Base-by-base conservation (phyloP, 1,140 invertebrate species). In the Carcinoscorpius rotundicauda region DNA sequence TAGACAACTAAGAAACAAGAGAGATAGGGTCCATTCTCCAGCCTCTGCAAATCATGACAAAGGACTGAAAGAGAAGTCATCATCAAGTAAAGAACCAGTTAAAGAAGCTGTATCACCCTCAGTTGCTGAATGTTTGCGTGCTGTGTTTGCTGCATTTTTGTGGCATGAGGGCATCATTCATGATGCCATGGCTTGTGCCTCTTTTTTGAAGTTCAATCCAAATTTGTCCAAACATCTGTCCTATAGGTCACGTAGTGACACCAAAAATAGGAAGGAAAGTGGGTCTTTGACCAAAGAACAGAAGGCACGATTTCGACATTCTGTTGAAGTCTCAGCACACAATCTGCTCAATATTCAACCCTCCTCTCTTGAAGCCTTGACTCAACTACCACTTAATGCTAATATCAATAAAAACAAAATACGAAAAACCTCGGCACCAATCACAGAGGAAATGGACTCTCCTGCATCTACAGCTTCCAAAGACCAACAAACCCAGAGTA, bases 101-200 rank as follows among this genome's bases (percentile, higher is more conserved):
- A 93, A 91, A 75, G 83, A 89, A 71, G 93, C 91, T 0, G 84
- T 97, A 73, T 90, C 92, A 69, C 93, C 94, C 0, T 92, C 91
- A 0, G 86, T 95, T 11, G 93, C 93, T 0, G 93, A 98, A 76
- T 90, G 91, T 72, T 77, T 96, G 4, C 81, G 96, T 5, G 89
- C 93, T 0, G 88, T 97, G 0, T 99, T 98, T 78, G 93, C 94
- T 0, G 93, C 95, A 0, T 87, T 97, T 72, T 77, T 98, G 3
- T 98, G 94, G 94, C 95, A 98, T 76, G 93, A 97, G 81, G 93
- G 91, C 3, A 88, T 98, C 57, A 91, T 97, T 0, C 92, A 97
- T 75, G 95, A 98, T 76, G 93, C 93, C 4, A 97, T 98, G 87
- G 93, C 94, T 0, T 95, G 92, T 74, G 92, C 94, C 1, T 92